These are phyloP conservation scores for Thamnaconus septentrionalis DNA, from an alignment of 2,113 vertebrate species.

Conservation along the genomic window DNA sequence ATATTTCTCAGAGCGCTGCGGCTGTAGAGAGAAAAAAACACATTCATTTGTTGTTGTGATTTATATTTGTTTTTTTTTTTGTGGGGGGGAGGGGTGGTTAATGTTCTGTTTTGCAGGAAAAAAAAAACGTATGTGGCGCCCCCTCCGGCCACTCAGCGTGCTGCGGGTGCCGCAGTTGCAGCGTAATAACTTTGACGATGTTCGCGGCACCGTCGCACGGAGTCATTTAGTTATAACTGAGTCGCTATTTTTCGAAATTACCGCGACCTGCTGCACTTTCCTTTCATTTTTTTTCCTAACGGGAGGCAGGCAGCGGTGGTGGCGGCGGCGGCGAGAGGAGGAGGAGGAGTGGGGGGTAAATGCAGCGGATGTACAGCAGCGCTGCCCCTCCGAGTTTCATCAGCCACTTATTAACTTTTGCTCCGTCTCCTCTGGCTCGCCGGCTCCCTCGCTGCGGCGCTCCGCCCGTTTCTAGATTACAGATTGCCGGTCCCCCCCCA, in stretches of 20 bases:
- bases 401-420: constrained; percentile 46
- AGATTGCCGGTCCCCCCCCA: constrained; percentile 9
- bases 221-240: constrained; percentile 43
- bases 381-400: constrained; percentile 34
- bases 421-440: constrained; percentile 22
- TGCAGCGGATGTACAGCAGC: constrained; percentile 6
- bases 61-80: constrained; percentile 15
- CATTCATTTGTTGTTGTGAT: constrained; percentile 28
- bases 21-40: not conserved
- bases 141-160: constrained; percentile 21
- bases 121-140: constrained; percentile 40
- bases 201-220: constrained; percentile 28
- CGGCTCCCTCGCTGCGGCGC: constrained; percentile 8
- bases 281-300: no score
- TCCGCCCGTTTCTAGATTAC: constrained; percentile 20
- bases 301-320: no score
- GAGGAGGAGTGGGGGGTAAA: not conserved
- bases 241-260: constrained; percentile 33
- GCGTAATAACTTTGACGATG: constrained; percentile 36
- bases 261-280: constrained; percentile 27
- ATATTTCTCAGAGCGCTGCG: not conserved
- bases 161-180: constrained; percentile 6
- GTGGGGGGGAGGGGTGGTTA: no score
- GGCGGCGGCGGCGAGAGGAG: no score
- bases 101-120: not conserved